These are phyloP conservation scores for Nannoperca australis DNA, from an alignment of 2,797 vertebrate genomes.

Conservation along the genomic window DNA sequence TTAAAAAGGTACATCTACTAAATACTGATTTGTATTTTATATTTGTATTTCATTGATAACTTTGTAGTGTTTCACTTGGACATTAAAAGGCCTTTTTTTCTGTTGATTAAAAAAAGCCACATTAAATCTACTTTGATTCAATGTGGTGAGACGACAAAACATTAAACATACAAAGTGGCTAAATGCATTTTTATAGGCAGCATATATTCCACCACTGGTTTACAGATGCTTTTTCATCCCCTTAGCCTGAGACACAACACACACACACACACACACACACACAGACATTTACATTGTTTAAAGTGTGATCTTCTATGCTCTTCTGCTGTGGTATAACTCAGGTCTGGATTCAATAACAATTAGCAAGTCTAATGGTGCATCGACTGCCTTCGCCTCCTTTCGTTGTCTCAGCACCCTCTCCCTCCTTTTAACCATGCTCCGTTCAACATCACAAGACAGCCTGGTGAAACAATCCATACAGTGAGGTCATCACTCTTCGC, in stretches of 20 bases:
- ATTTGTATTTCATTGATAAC: neutral
- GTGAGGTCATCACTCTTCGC: constrained; percentile 35
- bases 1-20: neutral
- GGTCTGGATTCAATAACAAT: constrained; percentile 54
- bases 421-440: constrained; percentile 18
- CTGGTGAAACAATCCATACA: constrained; percentile 18
- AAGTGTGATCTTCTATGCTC: constrained; percentile 5
- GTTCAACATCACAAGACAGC: constrained; percentile 35
- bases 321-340: constrained; percentile 14
- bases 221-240: neutral
- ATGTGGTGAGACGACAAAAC: neutral
- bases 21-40: neutral
- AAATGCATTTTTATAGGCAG: neutral
- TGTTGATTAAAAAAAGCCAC: neutral
- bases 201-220: neutral
- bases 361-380: constrained; percentile 67
- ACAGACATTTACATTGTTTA: neutral
- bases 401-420: constrained; percentile 33
- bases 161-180: neutral
- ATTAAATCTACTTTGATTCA: constrained; percentile 3
- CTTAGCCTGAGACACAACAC: neutral
- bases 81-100: neutral
- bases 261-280: neutral
- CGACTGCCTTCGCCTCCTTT: constrained; percentile 38
- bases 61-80: neutral